These are phyloP conservation scores for Fragum sueziense DNA, from an alignment of 2,888 invertebrate species.

Conservation along the genomic window DNA sequence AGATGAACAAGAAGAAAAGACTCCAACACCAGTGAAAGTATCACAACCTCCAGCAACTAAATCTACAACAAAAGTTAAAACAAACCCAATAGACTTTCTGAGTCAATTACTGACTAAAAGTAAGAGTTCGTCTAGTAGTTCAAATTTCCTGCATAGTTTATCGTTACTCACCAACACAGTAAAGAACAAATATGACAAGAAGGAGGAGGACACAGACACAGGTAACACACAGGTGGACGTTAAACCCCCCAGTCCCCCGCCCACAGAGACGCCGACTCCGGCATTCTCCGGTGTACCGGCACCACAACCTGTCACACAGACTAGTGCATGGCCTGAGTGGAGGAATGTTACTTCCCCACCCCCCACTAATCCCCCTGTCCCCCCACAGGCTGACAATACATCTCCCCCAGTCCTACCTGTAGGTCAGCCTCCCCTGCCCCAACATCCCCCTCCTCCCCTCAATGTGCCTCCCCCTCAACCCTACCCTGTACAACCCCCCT, in stretches of 20 bases:
- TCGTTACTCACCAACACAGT: conserved; percentile 71
- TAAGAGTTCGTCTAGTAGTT: conserved; percentile 66
- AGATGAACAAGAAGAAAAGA: conserved; percentile 70
- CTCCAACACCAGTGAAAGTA: conserved; percentile 38
- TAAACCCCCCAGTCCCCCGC: conserved; percentile 11
- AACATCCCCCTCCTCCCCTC: conserved; percentile 38
- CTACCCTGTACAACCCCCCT: conserved; percentile 42
- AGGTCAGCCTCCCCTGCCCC: conserved; percentile 49
- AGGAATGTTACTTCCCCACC: conserved; percentile 62
- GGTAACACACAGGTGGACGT: not conserved
- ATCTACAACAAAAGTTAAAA: conserved; percentile 43
- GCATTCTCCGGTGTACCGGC: conserved; percentile 42
- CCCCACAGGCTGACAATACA: conserved; percentile 35
- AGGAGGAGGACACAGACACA: conserved; percentile 39
- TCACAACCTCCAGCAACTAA: conserved; percentile 29
- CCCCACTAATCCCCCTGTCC: conserved; percentile 45
- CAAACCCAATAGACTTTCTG: conserved; percentile 77
- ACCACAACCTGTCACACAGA: conserved; percentile 47
- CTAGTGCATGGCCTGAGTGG: conserved; percentile 74
- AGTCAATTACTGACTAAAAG: conserved; percentile 75
- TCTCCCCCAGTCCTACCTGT: conserved; percentile 50
- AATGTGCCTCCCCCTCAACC: conserved; percentile 33
- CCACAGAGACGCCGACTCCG: conserved; percentile 23
- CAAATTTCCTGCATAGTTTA: conserved; percentile 74
- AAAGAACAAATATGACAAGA: conserved; percentile 66